Percentiles rank a stretch among this genome's conserved stretches.
These are phyloP conservation scores for Chloropsis cyanopogon DNA, from an alignment of 2,113 vertebrate genomes.

Conservation along the genomic window DNA sequence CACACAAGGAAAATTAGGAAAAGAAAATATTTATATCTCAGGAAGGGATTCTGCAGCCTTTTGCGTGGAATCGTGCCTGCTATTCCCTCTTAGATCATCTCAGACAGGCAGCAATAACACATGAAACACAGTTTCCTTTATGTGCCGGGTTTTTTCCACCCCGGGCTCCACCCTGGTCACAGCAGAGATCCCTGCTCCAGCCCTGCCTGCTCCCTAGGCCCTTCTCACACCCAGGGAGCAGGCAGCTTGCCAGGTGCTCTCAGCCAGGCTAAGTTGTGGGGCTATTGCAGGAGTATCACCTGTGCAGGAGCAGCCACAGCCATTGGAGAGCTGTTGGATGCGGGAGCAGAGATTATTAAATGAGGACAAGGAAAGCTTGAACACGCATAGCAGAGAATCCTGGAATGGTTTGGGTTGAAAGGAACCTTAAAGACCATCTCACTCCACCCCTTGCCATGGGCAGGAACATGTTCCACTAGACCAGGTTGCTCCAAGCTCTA, in stretches of 20 bases:
- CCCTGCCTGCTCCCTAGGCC: accelerated
- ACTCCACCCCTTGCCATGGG: not conserved
- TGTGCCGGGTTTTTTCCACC: not conserved
- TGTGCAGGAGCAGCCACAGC: not conserved
- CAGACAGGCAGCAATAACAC: not conserved
- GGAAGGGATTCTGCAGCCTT: not conserved
- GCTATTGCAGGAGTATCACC: not conserved
- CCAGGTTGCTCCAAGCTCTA: not conserved
- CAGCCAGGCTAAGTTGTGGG: accelerated
- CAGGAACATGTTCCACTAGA: not conserved
- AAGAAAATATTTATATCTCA: not conserved
- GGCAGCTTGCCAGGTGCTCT: accelerated
- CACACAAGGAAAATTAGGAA: not conserved
- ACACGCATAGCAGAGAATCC: accelerated
- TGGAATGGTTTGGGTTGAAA: not conserved
- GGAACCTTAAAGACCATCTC: not conserved
- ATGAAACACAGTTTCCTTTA: slow-evolving; percentile 23
- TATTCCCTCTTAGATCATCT: not conserved
- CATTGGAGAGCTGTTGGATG: accelerated
- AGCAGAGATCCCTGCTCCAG: not conserved
- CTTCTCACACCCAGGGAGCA: not conserved
- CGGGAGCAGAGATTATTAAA: accelerated
- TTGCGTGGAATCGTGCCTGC: not conserved
- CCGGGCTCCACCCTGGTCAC: not conserved
- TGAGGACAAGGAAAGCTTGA: not conserved